Conservation (phyloP, 2,113 vertebrate species). For the Polypterus senegalus region DNA sequence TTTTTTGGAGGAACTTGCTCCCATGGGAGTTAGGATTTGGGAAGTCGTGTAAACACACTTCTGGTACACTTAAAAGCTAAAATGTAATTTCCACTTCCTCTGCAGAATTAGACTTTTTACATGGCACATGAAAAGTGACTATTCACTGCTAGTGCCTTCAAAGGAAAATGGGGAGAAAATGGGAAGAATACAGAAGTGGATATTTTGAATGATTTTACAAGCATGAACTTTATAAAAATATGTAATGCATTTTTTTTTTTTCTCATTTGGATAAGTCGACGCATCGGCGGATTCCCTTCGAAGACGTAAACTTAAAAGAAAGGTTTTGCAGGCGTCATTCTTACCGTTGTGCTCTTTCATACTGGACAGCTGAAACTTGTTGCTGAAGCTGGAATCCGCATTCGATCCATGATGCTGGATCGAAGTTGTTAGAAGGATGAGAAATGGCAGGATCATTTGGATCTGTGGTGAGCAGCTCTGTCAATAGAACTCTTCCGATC, state of each 20-base stretch:
- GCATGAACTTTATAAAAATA: too few relatives aligned
- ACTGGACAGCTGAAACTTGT: constrained; percentile 68
- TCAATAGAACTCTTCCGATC: constrained; percentile 27
- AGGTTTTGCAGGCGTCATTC: constrained; percentile 14
- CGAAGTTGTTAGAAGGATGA: constrained; percentile 77
- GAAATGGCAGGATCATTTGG: constrained; percentile 90
- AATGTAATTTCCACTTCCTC: constrained; percentile 80
- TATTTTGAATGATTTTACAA: too few relatives aligned
- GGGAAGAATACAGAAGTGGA: too few relatives aligned
- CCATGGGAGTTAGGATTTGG: constrained; percentile 63
- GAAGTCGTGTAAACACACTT: constrained; percentile 69
- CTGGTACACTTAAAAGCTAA: constrained; percentile 75
- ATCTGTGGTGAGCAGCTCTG: constrained; percentile 45
- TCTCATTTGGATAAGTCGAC: too few relatives aligned
- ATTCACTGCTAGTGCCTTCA: constrained; percentile 44
- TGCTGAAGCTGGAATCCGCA: constrained; percentile 74
- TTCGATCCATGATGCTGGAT: constrained; percentile 64
- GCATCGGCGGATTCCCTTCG: too few relatives aligned
- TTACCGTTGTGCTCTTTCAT: constrained; percentile 90
- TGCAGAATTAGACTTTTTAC: constrained; percentile 60
- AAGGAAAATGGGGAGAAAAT: constrained; percentile 21
- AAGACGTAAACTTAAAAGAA: too few relatives aligned
- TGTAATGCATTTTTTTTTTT: too few relatives aligned
- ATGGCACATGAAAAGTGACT: constrained; percentile 49
- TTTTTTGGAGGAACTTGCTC: constrained; percentile 49